Evolutionary conservation across 2,113 vertebrate species (phyloP).

Genomic region (Promerops cafer): DNA sequence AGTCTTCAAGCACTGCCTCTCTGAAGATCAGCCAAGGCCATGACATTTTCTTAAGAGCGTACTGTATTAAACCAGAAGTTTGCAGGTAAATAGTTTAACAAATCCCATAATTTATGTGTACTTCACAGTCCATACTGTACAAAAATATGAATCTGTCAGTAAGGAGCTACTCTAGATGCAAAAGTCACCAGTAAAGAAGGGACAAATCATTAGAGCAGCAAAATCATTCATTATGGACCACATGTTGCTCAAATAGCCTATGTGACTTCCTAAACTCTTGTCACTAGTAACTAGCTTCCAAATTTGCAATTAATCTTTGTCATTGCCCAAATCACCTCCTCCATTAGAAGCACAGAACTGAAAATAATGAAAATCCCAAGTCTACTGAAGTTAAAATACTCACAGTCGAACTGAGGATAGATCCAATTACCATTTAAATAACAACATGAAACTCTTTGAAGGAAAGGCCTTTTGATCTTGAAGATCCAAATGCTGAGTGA

Average conservation of each 20-base stretch:
- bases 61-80: background rate
- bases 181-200: background rate
- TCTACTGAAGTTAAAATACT: slow-evolving; percentile 37
- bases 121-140: background rate
- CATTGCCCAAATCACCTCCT: background rate
- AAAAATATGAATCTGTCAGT: background rate
- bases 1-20: background rate
- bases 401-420: slow-evolving; percentile 20
- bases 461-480: slow-evolving; percentile 55
- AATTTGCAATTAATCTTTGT: slow-evolving; percentile 7
- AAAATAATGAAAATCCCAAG: slow-evolving; percentile 52
- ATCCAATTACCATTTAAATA: slow-evolving; percentile 70
- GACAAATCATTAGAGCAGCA: background rate
- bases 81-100: background rate
- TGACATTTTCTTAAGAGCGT: background rate
- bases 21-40: background rate
- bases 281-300: background rate
- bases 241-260: background rate
- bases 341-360: slow-evolving; percentile 5
- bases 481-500: slow-evolving; percentile 53
- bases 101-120: background rate
- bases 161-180: background rate
- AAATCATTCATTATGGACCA: background rate
- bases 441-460: slow-evolving; percentile 65
- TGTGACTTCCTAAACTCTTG: background rate